phyloP scores from a whole-genome alignment of 2,113 vertebrate species.

The Cisticola juncidis region DNA sequence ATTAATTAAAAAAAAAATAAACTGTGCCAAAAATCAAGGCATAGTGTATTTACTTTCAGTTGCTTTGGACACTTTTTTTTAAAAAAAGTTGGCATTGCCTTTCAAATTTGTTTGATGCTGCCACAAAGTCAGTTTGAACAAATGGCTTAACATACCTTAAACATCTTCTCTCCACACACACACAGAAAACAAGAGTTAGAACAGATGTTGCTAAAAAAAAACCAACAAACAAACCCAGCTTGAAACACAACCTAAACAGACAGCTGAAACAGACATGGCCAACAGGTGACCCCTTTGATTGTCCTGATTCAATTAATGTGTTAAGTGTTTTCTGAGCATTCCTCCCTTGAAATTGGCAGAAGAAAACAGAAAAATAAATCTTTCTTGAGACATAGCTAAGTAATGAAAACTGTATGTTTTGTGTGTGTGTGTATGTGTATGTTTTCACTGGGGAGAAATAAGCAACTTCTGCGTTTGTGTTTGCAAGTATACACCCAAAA shows the following conservation, averaged over 20 bases:
- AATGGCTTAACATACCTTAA: background rate
- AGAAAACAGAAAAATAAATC: background rate
- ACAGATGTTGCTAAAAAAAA: background rate
- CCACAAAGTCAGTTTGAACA: background rate
- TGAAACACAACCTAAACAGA: background rate
- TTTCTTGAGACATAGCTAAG: background rate
- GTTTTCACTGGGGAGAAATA: background rate
- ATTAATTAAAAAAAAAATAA: background rate
- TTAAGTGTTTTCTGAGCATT: background rate
- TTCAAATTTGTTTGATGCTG: background rate
- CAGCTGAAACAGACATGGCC: background rate
- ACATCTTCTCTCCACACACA: background rate
- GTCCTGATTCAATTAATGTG: background rate
- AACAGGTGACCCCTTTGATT: background rate
- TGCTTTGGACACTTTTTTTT: background rate
- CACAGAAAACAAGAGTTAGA: background rate
- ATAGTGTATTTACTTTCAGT: background rate
- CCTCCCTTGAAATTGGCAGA: background rate
- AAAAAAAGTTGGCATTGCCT: background rate
- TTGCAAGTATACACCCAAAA: background rate
- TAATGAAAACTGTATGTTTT: background rate
- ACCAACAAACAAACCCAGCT: background rate
- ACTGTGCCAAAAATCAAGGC: background rate
- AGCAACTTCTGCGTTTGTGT: background rate
- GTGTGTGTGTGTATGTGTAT: no score